Conservation (phyloP, 23 tunicate genomes). For the Ascidia mentula region DNA sequence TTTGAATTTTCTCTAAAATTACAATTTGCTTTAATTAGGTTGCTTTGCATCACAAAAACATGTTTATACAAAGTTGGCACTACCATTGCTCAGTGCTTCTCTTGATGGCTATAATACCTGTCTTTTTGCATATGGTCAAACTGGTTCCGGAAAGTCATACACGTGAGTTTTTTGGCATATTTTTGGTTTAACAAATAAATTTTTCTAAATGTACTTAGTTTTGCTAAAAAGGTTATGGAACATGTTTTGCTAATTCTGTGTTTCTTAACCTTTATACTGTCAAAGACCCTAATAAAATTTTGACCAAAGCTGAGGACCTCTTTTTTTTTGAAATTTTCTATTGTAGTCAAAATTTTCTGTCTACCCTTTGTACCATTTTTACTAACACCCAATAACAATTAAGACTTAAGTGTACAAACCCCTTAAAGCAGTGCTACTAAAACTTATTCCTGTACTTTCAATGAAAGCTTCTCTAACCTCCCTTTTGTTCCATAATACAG, state of each 20-base stretch:
- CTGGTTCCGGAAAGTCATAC: slow-evolving; percentile 88
- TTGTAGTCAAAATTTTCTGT: too few relatives aligned
- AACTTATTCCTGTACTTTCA: too few relatives aligned
- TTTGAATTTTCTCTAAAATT: neutral
- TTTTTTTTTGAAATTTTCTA: too few relatives aligned
- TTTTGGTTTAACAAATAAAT: neutral
- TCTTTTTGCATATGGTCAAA: slow-evolving; percentile 90
- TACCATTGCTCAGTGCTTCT: slow-evolving; percentile 59
- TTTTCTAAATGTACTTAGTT: neutral
- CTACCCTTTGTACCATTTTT: neutral
- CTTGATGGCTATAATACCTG: slow-evolving; percentile 89
- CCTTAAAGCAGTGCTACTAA: too few relatives aligned
- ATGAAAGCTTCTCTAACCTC: too few relatives aligned
- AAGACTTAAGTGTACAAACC: too few relatives aligned
- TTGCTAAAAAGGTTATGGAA: neutral
- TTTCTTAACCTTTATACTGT: neutral
- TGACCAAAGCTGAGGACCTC: too few relatives aligned
- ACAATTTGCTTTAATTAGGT: slow-evolving; percentile 2
- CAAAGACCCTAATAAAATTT: neutral
- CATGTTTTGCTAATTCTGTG: neutral
- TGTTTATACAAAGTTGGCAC: slow-evolving; percentile 64
- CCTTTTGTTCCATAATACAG: too few relatives aligned
- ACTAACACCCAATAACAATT: too few relatives aligned
- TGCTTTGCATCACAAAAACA: slow-evolving; percentile 57
- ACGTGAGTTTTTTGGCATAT: slow-evolving; percentile 73